Base-by-base conservation (phyloP, 2,888 invertebrate species). In the Agrochola circellaris region DNA sequence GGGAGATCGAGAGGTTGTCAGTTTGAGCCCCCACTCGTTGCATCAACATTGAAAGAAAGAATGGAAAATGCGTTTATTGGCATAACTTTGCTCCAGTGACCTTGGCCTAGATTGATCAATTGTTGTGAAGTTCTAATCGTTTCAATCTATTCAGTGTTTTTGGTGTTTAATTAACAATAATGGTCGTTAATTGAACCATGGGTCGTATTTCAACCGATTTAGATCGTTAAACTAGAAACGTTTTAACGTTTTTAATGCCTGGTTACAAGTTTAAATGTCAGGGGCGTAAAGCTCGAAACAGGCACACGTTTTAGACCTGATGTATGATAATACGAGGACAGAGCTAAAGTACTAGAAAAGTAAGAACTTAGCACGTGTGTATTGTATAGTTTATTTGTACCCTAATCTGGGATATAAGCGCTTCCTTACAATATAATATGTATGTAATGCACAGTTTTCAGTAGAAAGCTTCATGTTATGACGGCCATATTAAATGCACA, bases 401-500 rank as follows among this genome's bases (percentile, higher is more conserved):
- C 11, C 1, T 0, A 56, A 56, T 26, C 13, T 1, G 2, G 4
- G 4, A 38, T 15, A 23, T n/a, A 38, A 5, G 2, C 3, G 3
- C 15, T 17, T 56, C 1, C 7, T 60, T n/a, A 9, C n/a, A 34
- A 34, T 34, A 34, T 34, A 34, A 11, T 34, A 4, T 34, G 17
- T n/a, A 8, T 13, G 1, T 42, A 42, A 45, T n/a, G 20, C 1
- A 45, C 2, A 56, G 15, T 67, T 67, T 30, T 48, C 17, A 56
- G 5, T 15, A 66, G 13, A 0, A n/a, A 48, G 26, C 15, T 3
- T 13, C 4, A 51, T 73, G 23, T 54, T 70, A 42, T 58, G n/a
- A 38, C 62, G 20, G 30, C 20, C 60, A 42, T 70, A 42, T 60
- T 45, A 61, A 72, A 83, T 30, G 56, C 20, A 73, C 15, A 80